These are phyloP conservation scores for Aspidiotus destructor DNA, from an alignment of 2,888 invertebrate genomes.

Conservation along the genomic window DNA sequence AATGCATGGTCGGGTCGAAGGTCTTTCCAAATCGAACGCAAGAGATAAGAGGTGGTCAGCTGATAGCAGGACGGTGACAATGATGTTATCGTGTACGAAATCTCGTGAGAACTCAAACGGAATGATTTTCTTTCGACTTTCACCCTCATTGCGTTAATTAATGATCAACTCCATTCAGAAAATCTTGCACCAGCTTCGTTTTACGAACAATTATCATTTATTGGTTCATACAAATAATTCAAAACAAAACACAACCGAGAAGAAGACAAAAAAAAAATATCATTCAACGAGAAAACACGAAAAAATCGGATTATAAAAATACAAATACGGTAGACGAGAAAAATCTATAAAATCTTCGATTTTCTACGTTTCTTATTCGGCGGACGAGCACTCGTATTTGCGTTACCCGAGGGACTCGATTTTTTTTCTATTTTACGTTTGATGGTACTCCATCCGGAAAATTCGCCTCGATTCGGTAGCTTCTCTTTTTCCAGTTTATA, in stretches of 20 bases:
- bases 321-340: neutral
- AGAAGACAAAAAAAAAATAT: neutral
- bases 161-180: too few species aligned
- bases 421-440: constrained; percentile 30
- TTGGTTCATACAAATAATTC: neutral
- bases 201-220: neutral
- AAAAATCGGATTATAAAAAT: neutral
- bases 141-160: too few species aligned
- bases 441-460: constrained; percentile 15
- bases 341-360: constrained; percentile 14
- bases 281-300: neutral
- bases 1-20: too few species aligned
- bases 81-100: too few species aligned
- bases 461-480: neutral
- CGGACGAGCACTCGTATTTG: constrained; percentile 13
- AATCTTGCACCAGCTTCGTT: too few species aligned
- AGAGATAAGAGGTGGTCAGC: too few species aligned
- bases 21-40: too few species aligned
- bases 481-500: constrained; percentile 11
- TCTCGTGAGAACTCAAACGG: too few species aligned
- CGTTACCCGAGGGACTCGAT: constrained; percentile 17
- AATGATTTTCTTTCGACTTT: too few species aligned
- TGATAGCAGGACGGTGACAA: too few species aligned
- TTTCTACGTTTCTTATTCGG: constrained; percentile 25
- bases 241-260: neutral